Percentiles rank a stretch among this genome's conserved stretches.
Evolutionary conservation across 2,797 vertebrate species (phyloP).

Genomic region (Varecia variegata): DNA sequence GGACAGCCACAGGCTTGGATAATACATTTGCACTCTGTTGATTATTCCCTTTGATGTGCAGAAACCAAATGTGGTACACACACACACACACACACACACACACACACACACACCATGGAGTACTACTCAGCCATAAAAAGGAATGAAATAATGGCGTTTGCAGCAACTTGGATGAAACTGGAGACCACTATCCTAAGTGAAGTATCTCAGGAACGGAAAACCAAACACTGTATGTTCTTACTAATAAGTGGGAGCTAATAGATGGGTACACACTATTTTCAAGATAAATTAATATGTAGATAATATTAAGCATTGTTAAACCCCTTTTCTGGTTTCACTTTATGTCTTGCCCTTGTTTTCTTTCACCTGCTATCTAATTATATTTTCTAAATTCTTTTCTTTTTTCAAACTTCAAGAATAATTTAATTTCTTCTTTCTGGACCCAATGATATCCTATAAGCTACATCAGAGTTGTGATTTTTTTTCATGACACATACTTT

Average conservation of each 20-base stretch:
- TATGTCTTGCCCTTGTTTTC: neutral
- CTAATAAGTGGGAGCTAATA: neutral
- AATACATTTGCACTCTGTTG: neutral
- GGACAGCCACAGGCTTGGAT: neutral
- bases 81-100: too few relatives aligned
- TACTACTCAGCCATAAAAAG: neutral
- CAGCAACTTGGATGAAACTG: neutral
- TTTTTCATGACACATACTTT: too few relatives aligned
- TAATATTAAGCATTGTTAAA: neutral
- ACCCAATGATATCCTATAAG: too few relatives aligned
- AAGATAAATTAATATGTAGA: neutral
- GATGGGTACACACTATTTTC: neutral
- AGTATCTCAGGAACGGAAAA: neutral
- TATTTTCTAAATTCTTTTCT: neutral
- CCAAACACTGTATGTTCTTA: neutral
- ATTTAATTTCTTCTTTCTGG: too few relatives aligned
- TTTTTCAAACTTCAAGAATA: too few relatives aligned
- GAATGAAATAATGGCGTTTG: neutral
- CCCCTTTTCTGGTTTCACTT: neutral
- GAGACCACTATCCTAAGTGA: neutral
- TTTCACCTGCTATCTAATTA: neutral
- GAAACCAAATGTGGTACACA: neutral
- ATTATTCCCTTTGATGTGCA: neutral
- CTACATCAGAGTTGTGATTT: too few relatives aligned
- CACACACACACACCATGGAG: too few relatives aligned